Percentiles rank a stretch among this genome's conserved stretches.
These are phyloP conservation scores for Polypterus senegalus DNA, from an alignment of 2,113 vertebrate species.

Conservation along the genomic window DNA sequence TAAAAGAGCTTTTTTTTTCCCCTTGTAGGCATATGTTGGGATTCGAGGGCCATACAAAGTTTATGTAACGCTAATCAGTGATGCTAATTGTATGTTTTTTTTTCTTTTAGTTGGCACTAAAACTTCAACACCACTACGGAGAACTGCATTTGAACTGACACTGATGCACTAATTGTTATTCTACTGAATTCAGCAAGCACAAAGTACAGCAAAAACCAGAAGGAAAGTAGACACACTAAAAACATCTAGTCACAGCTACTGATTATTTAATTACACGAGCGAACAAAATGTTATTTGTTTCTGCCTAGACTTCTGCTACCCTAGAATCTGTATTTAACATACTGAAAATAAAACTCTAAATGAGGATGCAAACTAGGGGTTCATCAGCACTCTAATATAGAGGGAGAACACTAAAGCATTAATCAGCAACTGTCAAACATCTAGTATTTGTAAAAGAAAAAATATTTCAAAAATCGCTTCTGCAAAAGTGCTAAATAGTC, in stretches of 20 bases:
- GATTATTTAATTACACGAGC: neutral
- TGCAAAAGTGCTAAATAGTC: too few relatives aligned
- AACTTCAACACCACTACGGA: conserved; percentile 37
- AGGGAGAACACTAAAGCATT: too few relatives aligned
- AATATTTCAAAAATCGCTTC: too few relatives aligned
- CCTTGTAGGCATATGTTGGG: conserved; percentile 12
- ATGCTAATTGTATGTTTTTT: conserved; percentile 41
- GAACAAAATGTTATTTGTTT: neutral
- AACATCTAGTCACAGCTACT: conserved; percentile 1
- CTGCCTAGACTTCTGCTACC: neutral
- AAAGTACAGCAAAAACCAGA: conserved; percentile 15
- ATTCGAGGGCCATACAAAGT: conserved; percentile 22
- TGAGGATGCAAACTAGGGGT: conserved; percentile 20
- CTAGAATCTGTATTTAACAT: conserved; percentile 8
- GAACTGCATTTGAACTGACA: conserved; percentile 26
- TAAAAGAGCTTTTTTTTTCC: neutral
- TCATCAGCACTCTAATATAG: conserved; percentile 9
- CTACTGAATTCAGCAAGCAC: conserved; percentile 31
- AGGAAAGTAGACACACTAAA: neutral
- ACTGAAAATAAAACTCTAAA: conserved; percentile 16
- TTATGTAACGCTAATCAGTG: conserved; percentile 35
- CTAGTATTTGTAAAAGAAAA: too few relatives aligned
- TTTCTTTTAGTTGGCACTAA: conserved; percentile 31
- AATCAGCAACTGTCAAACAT: too few relatives aligned
- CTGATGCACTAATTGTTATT: conserved; percentile 44